Conservation (phyloP, 1,140 invertebrate species). For the Drosophila ambigua region DNA sequence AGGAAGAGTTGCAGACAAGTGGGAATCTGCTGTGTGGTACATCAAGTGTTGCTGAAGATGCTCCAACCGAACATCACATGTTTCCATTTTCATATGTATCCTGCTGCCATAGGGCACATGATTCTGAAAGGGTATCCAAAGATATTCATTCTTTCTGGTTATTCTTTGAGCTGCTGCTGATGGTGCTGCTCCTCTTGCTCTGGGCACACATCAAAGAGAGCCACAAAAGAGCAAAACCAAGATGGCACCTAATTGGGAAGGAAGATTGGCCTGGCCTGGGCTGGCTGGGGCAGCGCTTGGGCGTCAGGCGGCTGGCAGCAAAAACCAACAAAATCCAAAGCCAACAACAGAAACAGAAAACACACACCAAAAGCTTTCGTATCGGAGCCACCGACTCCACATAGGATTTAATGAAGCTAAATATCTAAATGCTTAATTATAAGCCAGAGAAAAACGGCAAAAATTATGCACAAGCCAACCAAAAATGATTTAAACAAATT, state of each 20-base stretch:
- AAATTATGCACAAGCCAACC: slow-evolving; percentile 47
- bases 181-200: not conserved
- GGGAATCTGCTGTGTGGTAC: no score
- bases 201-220: slow-evolving; percentile 47
- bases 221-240: slow-evolving; percentile 30
- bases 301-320: no score
- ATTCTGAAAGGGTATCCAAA: slow-evolving; percentile 8
- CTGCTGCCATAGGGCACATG: no score
- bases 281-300: no score
- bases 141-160: not conserved
- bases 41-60: no score
- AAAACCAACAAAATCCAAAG: no score
- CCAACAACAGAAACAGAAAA: slow-evolving; percentile 7
- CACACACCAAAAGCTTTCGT: slow-evolving; percentile 26
- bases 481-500: slow-evolving; percentile 56
- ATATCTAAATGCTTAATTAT: slow-evolving; percentile 72
- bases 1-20: no score
- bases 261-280: not conserved
- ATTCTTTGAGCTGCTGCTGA: not conserved
- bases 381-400: slow-evolving; percentile 14
- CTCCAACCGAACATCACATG: no score
- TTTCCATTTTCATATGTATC: no score
- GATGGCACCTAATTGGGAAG: slow-evolving; percentile 54
- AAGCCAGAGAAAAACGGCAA: slow-evolving; percentile 51
- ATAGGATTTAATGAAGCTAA: slow-evolving; percentile 69